These are phyloP conservation scores for Coptodon bakossiorum DNA, from an alignment of 2,113 vertebrate genomes.

Conservation along the genomic window DNA sequence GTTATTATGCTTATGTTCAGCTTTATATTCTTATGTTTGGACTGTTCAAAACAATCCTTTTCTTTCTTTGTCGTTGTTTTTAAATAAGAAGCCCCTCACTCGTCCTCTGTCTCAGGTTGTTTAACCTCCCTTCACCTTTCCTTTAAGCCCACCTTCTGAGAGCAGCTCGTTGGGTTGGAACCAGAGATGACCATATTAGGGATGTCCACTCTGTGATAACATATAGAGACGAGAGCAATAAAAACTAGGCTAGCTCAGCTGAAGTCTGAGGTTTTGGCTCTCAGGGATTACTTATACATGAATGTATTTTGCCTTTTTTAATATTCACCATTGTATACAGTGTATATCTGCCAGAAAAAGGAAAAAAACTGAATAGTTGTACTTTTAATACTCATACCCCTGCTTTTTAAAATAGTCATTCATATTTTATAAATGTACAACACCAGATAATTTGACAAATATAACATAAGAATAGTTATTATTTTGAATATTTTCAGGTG, in stretches of 20 bases:
- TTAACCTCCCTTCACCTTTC: not conserved
- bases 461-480: not conserved
- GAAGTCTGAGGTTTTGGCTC: not conserved
- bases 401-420: not conserved
- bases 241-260: not conserved
- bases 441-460: fast-evolving
- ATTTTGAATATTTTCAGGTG: not conserved
- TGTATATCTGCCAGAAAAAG: fast-evolving
- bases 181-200: not conserved
- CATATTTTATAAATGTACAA: not conserved
- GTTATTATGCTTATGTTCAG: not conserved
- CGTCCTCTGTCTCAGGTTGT: not conserved
- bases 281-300: not conserved
- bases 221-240: not conserved
- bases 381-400: not conserved
- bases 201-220: not conserved
- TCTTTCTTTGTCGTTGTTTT: not conserved
- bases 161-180: not conserved
- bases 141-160: not conserved
- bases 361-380: not conserved
- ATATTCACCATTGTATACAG: fast-evolving
- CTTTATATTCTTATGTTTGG: not conserved
- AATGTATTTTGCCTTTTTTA: not conserved
- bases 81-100: not conserved
- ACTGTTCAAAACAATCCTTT: not conserved